These are phyloP conservation scores for Peromyscus eremicus DNA, from an alignment of 2,797 vertebrate species.

Conservation along the genomic window DNA sequence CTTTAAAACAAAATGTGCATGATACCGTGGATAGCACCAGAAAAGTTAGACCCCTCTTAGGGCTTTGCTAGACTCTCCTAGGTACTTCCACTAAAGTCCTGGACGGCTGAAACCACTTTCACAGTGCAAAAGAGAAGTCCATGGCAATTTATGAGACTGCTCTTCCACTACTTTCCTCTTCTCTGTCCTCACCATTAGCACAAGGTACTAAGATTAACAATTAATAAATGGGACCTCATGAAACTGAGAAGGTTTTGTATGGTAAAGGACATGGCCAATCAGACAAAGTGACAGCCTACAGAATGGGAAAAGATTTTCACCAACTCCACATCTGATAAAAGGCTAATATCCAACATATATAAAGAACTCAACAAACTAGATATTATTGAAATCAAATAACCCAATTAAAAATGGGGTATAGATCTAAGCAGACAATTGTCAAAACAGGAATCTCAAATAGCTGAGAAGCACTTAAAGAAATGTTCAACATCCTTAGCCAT, in stretches of 20 bases:
- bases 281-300: background rate
- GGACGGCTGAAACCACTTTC: background rate
- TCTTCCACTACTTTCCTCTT: background rate
- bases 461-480: background rate
- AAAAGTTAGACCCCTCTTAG: background rate
- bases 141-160: background rate
- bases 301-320: background rate
- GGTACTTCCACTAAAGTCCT: background rate
- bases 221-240: background rate
- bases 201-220: background rate
- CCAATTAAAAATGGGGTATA: background rate
- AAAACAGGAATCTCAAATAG: background rate
- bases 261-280: background rate
- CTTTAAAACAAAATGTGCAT: background rate
- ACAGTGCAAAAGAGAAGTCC: background rate
- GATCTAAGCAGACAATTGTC: background rate
- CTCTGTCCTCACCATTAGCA: background rate
- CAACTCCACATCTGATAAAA: background rate
- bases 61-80: background rate
- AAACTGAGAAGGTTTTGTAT: background rate
- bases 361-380: background rate
- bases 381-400: background rate
- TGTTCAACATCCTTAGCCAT: background rate
- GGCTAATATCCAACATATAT: background rate
- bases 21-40: background rate